These are phyloP conservation scores for Helicoverpa assulta DNA, from an alignment of 2,888 invertebrate genomes.

Conservation along the genomic window DNA sequence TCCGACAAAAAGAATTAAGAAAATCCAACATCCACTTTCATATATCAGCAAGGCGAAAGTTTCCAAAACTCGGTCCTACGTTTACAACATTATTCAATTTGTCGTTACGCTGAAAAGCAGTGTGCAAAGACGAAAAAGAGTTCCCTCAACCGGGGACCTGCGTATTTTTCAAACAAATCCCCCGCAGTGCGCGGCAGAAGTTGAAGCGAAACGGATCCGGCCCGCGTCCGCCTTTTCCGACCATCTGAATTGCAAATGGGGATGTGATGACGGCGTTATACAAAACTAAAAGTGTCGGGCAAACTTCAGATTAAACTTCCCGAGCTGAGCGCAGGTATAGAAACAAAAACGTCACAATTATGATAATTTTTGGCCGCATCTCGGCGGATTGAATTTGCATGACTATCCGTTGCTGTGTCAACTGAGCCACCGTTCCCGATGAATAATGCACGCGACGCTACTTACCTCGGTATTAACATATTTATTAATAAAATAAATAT, in stretches of 20 bases:
- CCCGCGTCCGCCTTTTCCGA: constrained; percentile 85
- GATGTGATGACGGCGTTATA: constrained; percentile 86
- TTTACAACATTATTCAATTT: constrained; percentile 84
- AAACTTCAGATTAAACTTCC: constrained; percentile 89
- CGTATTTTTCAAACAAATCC: constrained; percentile 87
- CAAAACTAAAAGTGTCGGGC: constrained; percentile 89
- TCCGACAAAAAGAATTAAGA: constrained; percentile 60
- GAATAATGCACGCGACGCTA: constrained; percentile 88
- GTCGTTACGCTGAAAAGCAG: constrained; percentile 80
- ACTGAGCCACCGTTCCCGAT: constrained; percentile 85
- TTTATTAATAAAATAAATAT: constrained; percentile 90
- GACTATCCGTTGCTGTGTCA: constrained; percentile 89
- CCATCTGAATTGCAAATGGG: constrained; percentile 89
- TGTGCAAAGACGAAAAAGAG: constrained; percentile 77
- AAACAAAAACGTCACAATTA: constrained; percentile 90
- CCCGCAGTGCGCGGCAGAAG: constrained; percentile 75
- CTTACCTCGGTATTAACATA: constrained; percentile 89
- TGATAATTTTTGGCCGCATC: constrained; percentile 88
- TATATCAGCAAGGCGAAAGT: constrained; percentile 59
- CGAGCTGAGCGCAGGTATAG: constrained; percentile 82
- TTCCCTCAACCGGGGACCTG: constrained; percentile 71
- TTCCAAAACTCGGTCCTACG: constrained; percentile 66
- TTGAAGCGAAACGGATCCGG: constrained; percentile 76
- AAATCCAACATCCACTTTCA: constrained; percentile 56
- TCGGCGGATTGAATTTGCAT: constrained; percentile 89